Base-by-base conservation (phyloP, 2,113 vertebrate genomes). In the Mastomys natalensis region DNA sequence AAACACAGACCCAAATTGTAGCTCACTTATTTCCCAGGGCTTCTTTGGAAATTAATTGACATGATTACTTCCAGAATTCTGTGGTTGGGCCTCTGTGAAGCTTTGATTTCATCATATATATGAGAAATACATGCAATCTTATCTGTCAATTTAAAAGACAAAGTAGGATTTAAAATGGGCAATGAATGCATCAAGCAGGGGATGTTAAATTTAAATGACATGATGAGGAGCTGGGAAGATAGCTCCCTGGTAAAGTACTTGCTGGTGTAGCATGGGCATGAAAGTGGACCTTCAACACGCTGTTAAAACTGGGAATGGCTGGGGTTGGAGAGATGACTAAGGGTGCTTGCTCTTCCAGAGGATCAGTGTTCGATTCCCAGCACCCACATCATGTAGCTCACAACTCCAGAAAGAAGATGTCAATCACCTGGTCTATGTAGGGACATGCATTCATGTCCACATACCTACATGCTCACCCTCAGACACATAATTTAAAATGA, bases 211-310 rank as follows among this genome's bases (percentile, higher is more conserved):
- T 31, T 51, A 76, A 60, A 66, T 34, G 58, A 53, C 24, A 64
- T 1, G 4, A 16, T 0, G 2, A 53, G 17, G 43, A 31, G 5
- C 45, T 0, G 0, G 60, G 60, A 10, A 34, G 43, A 48, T 7
- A 15, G 19, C 62, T 66, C 29, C 12, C 16, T 48, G 17, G 24
- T 17, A 51, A 74, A 21, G 21, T 31, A 0, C 80, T 62, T 37
- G 34, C 60, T 22, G 29, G 17, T 1, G 8, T 7, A 66, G 17
- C 60, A 37, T 66, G 60, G 29, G 29, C 17, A 13, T 34, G 29
- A 86, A 31, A 66, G 5, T 10, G 3, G 3, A 48, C 48, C 84
- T 43, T 68, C 19, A 22, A 6, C 9, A 31, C 43, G 31, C 55
- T 62, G 55, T 84, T 43, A 29, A 85, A 26, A 64, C 58, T 45